Evolutionary conservation across 1,140 invertebrate species (phyloP).

Genomic region (Drosophila ananassae): DNA sequence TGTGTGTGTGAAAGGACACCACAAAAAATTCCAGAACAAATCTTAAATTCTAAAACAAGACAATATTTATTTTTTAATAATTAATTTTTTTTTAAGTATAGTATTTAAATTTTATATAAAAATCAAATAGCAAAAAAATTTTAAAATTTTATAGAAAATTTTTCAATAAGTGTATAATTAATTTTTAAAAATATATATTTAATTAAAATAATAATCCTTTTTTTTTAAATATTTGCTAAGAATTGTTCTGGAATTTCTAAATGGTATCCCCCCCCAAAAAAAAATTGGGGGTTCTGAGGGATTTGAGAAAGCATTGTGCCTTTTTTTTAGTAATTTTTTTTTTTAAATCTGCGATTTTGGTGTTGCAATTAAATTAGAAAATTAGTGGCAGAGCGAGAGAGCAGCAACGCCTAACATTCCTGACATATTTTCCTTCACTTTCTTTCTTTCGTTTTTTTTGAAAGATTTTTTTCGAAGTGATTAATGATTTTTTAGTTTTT

Average conservation of each 20-base stretch:
- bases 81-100: too few relatives aligned
- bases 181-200: too few relatives aligned
- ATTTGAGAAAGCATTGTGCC: not conserved
- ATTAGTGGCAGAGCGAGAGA: not conserved
- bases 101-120: too few relatives aligned
- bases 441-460: not conserved
- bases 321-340: not conserved
- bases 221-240: too few relatives aligned
- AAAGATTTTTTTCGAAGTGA: not conserved
- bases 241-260: not conserved
- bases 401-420: conserved; percentile 10
- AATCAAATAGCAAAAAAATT: too few relatives aligned
- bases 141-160: too few relatives aligned
- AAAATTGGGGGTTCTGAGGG: not conserved
- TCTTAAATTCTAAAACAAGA: too few relatives aligned
- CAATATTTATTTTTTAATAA: too few relatives aligned
- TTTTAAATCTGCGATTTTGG: not conserved
- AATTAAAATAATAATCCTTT: too few relatives aligned
- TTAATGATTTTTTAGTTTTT: not conserved
- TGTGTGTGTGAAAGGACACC: not conserved
- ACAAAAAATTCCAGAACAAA: not conserved
- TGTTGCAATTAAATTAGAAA: not conserved
- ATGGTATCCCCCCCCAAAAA: not conserved
- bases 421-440: not conserved
- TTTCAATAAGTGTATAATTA: too few relatives aligned